Percentiles rank a stretch among this genome's conserved stretches.
Evolutionary conservation across 2,797 vertebrate genomes (phyloP).

Genomic region (Semotilus atromaculatus): DNA sequence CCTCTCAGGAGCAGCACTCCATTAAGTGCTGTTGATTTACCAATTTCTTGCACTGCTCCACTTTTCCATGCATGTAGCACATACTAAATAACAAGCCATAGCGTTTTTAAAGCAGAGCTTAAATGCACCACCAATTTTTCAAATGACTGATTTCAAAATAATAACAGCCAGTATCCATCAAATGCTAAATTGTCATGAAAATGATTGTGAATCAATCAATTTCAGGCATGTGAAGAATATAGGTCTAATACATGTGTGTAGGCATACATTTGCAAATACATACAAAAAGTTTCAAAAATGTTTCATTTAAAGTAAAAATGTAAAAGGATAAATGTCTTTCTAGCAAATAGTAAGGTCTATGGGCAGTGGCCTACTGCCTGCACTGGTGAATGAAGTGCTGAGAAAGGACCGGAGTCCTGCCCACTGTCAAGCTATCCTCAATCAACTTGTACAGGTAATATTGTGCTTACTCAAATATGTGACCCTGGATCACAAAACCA

Average conservation of each 20-base stretch:
- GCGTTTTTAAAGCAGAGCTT: conserved; percentile 29
- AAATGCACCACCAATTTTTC: conserved; percentile 27
- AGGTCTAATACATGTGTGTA: neutral
- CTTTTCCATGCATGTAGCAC: conserved; percentile 44
- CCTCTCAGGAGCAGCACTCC: conserved; percentile 55
- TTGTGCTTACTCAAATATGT: neutral
- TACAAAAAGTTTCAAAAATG: neutral
- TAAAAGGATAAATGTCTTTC: neutral
- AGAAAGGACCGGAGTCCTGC: conserved; percentile 55
- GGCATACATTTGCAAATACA: neutral
- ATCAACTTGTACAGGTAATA: conserved; percentile 69
- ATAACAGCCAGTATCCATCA: conserved; percentile 53
- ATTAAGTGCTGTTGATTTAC: conserved; percentile 73
- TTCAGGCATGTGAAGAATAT: conserved; percentile 17
- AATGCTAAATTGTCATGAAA: neutral
- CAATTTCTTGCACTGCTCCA: conserved; percentile 54
- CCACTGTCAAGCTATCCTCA: conserved; percentile 67
- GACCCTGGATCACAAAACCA: too few species aligned
- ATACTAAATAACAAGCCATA: conserved; percentile 57
- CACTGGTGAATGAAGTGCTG: conserved; percentile 65
- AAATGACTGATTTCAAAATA: conserved; percentile 54
- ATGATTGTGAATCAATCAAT: conserved; percentile 32
- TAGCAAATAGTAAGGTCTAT: conserved; percentile 73
- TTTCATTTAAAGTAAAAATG: neutral
- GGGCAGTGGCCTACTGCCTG: conserved; percentile 69